Conservation (phyloP, 2,113 vertebrate species). For the Pyrgilauda ruficollis region DNA sequence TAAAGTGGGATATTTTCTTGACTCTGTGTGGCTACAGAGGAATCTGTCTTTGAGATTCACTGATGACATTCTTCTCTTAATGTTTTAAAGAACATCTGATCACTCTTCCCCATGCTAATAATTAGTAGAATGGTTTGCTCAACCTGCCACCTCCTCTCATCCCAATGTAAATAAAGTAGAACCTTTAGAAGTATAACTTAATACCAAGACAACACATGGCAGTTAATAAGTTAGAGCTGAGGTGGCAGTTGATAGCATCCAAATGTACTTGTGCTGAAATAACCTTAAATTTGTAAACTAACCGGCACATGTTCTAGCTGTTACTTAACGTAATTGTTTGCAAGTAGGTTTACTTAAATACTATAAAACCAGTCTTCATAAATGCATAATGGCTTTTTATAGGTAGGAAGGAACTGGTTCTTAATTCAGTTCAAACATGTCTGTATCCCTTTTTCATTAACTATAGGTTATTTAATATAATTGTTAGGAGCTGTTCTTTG, state of each 20-base stretch:
- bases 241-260: neutral
- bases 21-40: neutral
- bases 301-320: neutral
- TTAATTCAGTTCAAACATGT: neutral
- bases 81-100: neutral
- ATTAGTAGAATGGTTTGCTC: neutral
- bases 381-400: neutral
- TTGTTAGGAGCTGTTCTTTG: neutral
- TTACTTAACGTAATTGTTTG: neutral
- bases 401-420: neutral
- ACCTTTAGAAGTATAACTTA: neutral
- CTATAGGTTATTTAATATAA: neutral
- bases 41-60: neutral
- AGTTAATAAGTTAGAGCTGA: neutral
- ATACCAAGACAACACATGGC: neutral
- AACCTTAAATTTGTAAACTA: neutral
- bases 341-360: neutral
- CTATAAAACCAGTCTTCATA: neutral
- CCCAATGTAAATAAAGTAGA: neutral
- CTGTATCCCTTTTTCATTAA: neutral
- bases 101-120: neutral
- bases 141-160: neutral
- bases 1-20: neutral
- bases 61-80: neutral
- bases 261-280: neutral